Base-by-base conservation (phyloP, 23 tunicate genomes). In the Trididemnum miniatum region DNA sequence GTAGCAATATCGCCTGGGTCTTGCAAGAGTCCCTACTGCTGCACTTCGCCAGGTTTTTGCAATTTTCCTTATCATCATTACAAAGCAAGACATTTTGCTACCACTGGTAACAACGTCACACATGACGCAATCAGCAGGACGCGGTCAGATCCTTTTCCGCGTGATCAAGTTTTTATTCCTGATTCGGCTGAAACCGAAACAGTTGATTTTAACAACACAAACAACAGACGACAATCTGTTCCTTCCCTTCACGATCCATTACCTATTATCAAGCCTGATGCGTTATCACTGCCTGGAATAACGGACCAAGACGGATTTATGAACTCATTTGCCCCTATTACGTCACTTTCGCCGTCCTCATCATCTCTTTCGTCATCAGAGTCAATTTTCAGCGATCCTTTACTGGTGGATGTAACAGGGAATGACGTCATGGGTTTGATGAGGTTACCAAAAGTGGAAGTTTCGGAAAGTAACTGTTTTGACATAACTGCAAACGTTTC, bases 31-130 rank as follows among this genome's bases (percentile, higher is more conserved):
- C 93, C 98, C 20, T 93, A 72, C 63, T 88, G 89, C 64, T 93
- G 98, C 35, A 93, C 98, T 2, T 93, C 98, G 5, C 98, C 98
- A 9, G 98, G 98, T 20, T 93, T 62, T 80, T 93, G 98, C 84
- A 93, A 93, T 66, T 93, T 93, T 76, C 98, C 98, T 9, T 93
- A 71, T 38, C 98, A 93, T 81, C 87, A 88, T 52, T 79, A 81
- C 78, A 91, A 71, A 30, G 44, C 40, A 7, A 15, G 20, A 29
- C 82, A 12, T 27, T 12, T 20, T 29, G 36, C 23, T 4, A 20
- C 66, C 20, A 2, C 82, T 1, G 28, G 36, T 18, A 67, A 28
- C 27, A 67, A 34, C 50, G 26, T 35, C 38, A 59, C 78, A 5
- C 84, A 86, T 27, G 84, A 86, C 26, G 69, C 72, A 7, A 50